Conservation (phyloP, 1,140 invertebrate species). For the Mercenaria mercenaria region DNA sequence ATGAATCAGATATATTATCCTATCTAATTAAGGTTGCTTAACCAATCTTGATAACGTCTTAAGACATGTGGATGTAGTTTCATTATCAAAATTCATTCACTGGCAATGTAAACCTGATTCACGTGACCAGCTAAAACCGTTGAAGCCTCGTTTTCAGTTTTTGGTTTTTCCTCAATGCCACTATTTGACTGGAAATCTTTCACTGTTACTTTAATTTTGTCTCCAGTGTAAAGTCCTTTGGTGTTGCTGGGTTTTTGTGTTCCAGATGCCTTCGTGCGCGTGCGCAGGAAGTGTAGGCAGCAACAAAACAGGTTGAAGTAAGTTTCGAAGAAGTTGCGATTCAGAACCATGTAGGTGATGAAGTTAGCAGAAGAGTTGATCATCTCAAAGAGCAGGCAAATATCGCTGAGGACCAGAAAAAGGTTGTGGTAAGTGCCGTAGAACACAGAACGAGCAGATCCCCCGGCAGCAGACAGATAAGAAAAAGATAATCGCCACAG, state of each 20-base stretch:
- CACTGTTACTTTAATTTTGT: neutral
- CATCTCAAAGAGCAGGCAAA: slow-evolving; percentile 62
- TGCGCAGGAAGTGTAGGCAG: neutral
- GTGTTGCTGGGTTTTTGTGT: neutral
- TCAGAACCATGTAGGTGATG: slow-evolving; percentile 71
- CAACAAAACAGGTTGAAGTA: slow-evolving; percentile 57
- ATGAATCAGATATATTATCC: too few species aligned
- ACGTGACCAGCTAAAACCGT: neutral
- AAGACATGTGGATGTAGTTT: too few species aligned
- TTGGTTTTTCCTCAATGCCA: neutral
- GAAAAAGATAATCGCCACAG: slow-evolving; percentile 67
- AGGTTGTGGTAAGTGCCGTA: slow-evolving; percentile 67
- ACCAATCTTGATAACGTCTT: too few species aligned
- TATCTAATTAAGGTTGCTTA: too few species aligned
- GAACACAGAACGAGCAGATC: slow-evolving; percentile 47
- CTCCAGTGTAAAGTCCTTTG: neutral
- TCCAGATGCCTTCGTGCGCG: neutral
- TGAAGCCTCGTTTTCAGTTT: neutral
- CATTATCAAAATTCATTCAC: too few species aligned
- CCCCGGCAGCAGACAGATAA: slow-evolving; percentile 68
- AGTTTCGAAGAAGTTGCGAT: slow-evolving; percentile 61
- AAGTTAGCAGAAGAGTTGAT: slow-evolving; percentile 72
- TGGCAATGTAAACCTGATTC: neutral
- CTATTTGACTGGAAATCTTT: neutral
- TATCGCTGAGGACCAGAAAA: slow-evolving; percentile 64